A percentile compares a stretch with the other conserved stretches of the same genome.
These are phyloP conservation scores for Lytechinus pictus DNA, from an alignment of 35 echinoderm and acorn worm species.

Conservation along the genomic window DNA sequence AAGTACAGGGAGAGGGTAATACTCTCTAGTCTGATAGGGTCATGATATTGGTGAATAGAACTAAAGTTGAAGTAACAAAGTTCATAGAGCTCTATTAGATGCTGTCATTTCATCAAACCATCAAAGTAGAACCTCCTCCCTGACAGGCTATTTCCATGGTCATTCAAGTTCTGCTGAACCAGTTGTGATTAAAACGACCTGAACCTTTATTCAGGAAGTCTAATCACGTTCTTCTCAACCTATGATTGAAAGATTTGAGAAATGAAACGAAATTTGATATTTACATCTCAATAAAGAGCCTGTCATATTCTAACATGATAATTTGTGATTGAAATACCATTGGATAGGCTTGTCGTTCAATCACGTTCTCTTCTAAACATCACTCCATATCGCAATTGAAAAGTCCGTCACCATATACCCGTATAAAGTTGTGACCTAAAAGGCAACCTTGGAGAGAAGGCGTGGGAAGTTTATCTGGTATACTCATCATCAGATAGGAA, in stretches of 20 bases:
- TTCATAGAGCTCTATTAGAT: not conserved
- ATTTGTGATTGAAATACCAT: not conserved
- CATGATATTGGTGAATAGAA: not conserved
- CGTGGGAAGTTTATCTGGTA: slow-evolving; percentile 10
- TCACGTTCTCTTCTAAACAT: not conserved
- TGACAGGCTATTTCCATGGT: not conserved
- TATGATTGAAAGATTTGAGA: slow-evolving; percentile 19
- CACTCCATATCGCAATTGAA: not conserved
- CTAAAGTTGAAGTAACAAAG: not conserved
- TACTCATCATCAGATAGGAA: not conserved
- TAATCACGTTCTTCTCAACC: not conserved
- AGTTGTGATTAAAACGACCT: not conserved
- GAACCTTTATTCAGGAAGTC: not conserved
- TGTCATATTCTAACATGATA: not conserved
- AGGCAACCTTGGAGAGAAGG: not conserved
- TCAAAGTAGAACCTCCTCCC: not conserved
- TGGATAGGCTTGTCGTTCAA: not conserved
- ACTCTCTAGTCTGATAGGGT: not conserved
- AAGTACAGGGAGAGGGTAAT: not conserved
- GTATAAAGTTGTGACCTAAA: not conserved
- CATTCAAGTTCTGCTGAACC: not conserved
- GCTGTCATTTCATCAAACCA: slow-evolving; percentile 1
- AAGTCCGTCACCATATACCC: not conserved
- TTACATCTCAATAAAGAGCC: not conserved
- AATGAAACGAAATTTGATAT: not conserved